Evolutionary conservation across 2,888 invertebrate species (phyloP).

Genomic region (Polylopha cassiicola): DNA sequence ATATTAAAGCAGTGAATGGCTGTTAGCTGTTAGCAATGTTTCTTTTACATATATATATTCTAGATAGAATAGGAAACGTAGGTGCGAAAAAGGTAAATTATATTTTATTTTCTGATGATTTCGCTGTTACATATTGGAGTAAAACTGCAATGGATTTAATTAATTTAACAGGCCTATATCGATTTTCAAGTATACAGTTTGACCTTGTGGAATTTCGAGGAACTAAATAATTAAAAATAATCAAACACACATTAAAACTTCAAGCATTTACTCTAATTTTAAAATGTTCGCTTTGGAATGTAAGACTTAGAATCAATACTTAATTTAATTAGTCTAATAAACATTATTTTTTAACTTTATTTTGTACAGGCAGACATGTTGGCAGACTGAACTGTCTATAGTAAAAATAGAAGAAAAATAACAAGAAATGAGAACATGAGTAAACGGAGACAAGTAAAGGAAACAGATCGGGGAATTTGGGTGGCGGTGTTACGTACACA

Average conservation of each 20-base stretch:
- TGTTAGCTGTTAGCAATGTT: too few relatives aligned
- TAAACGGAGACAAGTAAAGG: slow-evolving; percentile 87
- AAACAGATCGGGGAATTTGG: slow-evolving; percentile 87
- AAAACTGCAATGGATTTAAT: too few relatives aligned
- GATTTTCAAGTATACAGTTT: too few relatives aligned
- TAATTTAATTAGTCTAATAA: slow-evolving; percentile 34
- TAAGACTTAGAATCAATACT: slow-evolving; percentile 25
- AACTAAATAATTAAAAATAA: neutral
- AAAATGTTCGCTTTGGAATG: slow-evolving; percentile 29
- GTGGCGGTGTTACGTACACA: slow-evolving; percentile 81
- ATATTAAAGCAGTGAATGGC: too few relatives aligned
- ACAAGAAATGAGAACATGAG: slow-evolving; percentile 88
- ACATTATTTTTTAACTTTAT: slow-evolving; percentile 40
- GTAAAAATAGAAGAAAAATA: slow-evolving; percentile 86
- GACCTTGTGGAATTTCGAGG: too few relatives aligned
- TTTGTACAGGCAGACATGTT: slow-evolving; percentile 39
- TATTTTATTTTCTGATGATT: too few relatives aligned
- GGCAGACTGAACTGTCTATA: slow-evolving; percentile 79
- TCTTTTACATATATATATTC: too few relatives aligned
- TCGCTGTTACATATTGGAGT: too few relatives aligned
- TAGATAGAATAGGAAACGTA: too few relatives aligned
- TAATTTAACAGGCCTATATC: too few relatives aligned
- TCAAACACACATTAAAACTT: slow-evolving; percentile 10
- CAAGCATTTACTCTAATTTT: slow-evolving; percentile 12
- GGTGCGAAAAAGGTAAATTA: too few relatives aligned